Conservation (phyloP, 2,888 invertebrate genomes). For the Sarcophaga carnaria region DNA sequence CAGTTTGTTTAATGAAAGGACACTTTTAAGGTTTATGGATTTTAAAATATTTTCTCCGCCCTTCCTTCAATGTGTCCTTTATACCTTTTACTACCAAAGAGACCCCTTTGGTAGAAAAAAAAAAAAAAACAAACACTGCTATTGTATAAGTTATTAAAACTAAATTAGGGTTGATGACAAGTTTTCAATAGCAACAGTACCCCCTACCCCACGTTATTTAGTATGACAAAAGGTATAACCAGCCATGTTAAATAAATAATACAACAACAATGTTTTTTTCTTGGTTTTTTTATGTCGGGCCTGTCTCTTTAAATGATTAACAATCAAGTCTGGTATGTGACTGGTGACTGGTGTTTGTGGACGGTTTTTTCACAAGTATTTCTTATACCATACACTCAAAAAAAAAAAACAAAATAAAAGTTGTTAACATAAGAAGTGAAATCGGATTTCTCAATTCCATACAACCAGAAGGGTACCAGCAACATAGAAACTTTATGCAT, state of each 20-base stretch:
- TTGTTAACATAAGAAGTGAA: neutral
- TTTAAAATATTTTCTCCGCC: slow-evolving; percentile 14
- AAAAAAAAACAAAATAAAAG: too few species aligned
- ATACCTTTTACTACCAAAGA: slow-evolving; percentile 20
- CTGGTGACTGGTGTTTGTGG: slow-evolving; percentile 16
- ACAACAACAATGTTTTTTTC: slow-evolving; percentile 10
- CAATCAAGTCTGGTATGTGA: slow-evolving; percentile 32
- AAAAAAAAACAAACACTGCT: neutral
- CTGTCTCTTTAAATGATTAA: slow-evolving; percentile 34
- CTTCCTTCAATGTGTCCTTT: slow-evolving; percentile 4
- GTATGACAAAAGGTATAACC: slow-evolving; percentile 60
- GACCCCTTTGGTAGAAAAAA: slow-evolving; percentile 36
- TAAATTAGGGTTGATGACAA: slow-evolving; percentile 78
- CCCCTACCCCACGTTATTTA: slow-evolving; percentile 32
- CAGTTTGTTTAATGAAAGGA: slow-evolving; percentile 58
- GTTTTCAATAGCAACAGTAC: slow-evolving; percentile 53
- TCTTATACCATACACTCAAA: neutral
- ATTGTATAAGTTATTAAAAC: slow-evolving; percentile 78
- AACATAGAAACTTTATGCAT: too few species aligned
- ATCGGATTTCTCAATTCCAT: too few species aligned
- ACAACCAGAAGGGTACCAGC: too few species aligned
- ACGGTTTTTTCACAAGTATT: neutral
- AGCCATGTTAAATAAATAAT: slow-evolving; percentile 44
- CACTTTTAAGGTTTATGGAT: slow-evolving; percentile 49
- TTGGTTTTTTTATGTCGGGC: neutral